Conservation (phyloP, 2,113 vertebrate genomes). For the Thomomys bottae region DNA sequence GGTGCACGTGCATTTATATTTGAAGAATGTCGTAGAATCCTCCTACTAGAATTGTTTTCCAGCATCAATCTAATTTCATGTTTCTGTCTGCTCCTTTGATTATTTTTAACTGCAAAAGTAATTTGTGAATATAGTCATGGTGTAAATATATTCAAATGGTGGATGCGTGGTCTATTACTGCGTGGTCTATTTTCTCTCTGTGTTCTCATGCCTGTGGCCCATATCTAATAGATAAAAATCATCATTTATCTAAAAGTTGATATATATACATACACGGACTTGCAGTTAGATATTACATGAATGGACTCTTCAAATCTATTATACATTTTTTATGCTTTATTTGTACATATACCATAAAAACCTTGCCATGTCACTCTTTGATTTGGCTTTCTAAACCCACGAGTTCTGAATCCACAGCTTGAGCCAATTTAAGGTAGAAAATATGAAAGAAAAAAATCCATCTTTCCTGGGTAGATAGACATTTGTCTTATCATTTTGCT, state of each 20-base stretch:
- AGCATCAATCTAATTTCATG: background rate
- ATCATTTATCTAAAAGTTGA: background rate
- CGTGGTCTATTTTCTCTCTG: background rate
- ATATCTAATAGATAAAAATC: slow-evolving; percentile 19
- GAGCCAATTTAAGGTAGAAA: background rate
- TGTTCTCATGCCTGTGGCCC: background rate
- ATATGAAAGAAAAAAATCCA: background rate
- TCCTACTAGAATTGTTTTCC: slow-evolving; percentile 44
- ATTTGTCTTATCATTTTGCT: background rate
- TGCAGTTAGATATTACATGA: background rate
- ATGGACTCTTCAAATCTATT: background rate
- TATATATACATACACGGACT: background rate
- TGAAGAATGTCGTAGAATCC: no score
- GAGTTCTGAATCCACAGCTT: background rate
- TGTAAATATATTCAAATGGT: background rate
- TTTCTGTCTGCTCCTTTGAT: background rate
- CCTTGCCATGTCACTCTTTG: background rate
- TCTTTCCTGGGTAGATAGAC: background rate
- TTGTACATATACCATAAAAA: background rate
- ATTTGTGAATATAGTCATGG: background rate
- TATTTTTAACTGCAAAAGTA: background rate
- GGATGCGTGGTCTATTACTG: background rate
- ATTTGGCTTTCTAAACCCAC: background rate
- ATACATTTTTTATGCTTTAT: background rate
- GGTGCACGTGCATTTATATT: background rate